These are phyloP conservation scores for Cerceris ruficornis DNA, from an alignment of 2,888 invertebrate species.

Conservation along the genomic window DNA sequence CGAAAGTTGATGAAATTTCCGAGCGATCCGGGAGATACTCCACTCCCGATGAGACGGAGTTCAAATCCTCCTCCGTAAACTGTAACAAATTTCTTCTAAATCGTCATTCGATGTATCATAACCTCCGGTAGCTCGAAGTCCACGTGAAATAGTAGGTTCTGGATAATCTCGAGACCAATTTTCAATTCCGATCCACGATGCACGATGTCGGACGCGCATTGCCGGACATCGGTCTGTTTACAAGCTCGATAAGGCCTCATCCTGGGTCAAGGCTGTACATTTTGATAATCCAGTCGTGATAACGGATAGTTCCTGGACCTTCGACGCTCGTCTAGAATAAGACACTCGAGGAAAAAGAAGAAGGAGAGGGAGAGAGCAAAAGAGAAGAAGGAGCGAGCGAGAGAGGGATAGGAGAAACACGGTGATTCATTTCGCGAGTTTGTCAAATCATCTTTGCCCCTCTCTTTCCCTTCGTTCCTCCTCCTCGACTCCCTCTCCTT, in stretches of 20 bases:
- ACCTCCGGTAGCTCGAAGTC: too few relatives aligned
- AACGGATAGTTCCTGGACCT: conserved; percentile 58
- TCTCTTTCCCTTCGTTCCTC: conserved; percentile 31
- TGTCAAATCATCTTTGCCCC: conserved; percentile 56
- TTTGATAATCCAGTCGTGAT: conserved; percentile 70
- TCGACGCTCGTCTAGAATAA: conserved; percentile 7
- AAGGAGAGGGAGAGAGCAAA: conserved; percentile 1
- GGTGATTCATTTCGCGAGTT: conserved; percentile 60
- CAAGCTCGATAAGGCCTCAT: conserved; percentile 56
- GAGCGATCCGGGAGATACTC: too few relatives aligned
- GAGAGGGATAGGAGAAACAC: conserved; percentile 16
- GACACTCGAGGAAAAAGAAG: background rate
- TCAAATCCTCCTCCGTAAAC: too few relatives aligned
- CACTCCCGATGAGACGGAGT: too few relatives aligned
- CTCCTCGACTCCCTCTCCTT: conserved; percentile 27
- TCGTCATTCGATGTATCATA: too few relatives aligned
- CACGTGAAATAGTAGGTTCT: too few relatives aligned
- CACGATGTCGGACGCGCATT: conserved; percentile 27
- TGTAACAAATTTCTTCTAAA: too few relatives aligned
- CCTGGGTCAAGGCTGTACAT: conserved; percentile 67
- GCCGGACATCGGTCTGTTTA: conserved; percentile 39
- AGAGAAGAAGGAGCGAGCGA: conserved; percentile 6
- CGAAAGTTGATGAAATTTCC: too few relatives aligned
- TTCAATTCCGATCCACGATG: background rate
- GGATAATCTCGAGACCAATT: too few relatives aligned